Base-by-base conservation (phyloP, 2,888 invertebrate species). In the Muschampia plurimacula region DNA sequence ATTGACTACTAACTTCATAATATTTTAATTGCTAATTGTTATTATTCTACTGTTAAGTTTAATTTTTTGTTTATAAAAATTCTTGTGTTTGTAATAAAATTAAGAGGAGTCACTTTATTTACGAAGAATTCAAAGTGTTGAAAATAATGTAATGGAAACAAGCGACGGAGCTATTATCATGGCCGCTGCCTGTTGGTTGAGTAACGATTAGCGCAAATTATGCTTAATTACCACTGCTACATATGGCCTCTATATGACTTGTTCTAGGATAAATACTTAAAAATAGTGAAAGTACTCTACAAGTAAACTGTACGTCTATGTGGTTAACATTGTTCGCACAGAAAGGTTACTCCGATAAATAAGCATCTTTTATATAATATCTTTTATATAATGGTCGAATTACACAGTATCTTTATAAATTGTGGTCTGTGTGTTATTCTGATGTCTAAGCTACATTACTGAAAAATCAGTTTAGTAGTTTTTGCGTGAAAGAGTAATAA, bases 141-240 rank as follows among this genome's bases (percentile, higher is more conserved):
- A 36, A 60, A n/a, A 32, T n/a, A 60, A 39, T 13, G 44, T 49
- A 52, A 36, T 66, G 66, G 65, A 67, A 67, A 22, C 67, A 22
- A 52, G 12, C 41, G 49, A 49, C 46, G 28, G 55, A 22, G 10
- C 28, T 57, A 28, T 57, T 66, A 52, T 67, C 55, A 67, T 62
- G 52, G 39, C 62, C 15, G 62, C 15, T 52, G 55, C 52, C 39
- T 8, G 62, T 67, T 63, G 52, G 69, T 69, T 63, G 69, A 63
- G 63, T 69, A 69, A 69, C 32, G 63, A 63, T 69, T 69, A 69
- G 69, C 62, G 69, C 55, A 63, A 69, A 63, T 69, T 69, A 64
- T 69, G 63, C 55, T 64, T 69, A 69, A 69, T 64, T 69, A 64
- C 69, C 36, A 28, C 69, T 52, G 55, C 69, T 69, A 41, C 44